Conservation (phyloP, 30 jellyfish, hydroid and myxozoan genomes). For the Calvadosia cruxmelitensis region DNA sequence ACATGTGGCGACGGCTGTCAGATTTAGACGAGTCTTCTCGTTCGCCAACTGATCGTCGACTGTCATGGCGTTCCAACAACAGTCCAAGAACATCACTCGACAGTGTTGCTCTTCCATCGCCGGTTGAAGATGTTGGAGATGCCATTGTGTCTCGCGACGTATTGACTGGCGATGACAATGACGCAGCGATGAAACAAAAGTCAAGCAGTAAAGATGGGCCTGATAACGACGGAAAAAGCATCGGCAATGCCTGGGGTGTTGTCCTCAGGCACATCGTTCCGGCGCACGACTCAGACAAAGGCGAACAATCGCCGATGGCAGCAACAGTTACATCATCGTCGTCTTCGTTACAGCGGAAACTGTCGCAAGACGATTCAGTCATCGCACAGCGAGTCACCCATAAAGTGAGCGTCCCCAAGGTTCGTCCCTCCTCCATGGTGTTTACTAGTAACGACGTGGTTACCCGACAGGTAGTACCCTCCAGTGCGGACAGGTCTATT, state of each 20-base stretch:
- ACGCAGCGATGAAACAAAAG: neutral
- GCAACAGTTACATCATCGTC: too few relatives aligned
- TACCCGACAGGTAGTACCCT: neutral
- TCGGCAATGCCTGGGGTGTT: conserved; percentile 53
- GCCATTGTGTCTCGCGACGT: neutral
- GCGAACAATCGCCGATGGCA: neutral
- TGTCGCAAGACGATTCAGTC: neutral
- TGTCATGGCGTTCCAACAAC: neutral
- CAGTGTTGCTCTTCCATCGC: neutral
- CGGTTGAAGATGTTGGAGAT: neutral
- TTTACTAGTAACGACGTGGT: too few relatives aligned
- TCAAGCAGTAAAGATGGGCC: too few relatives aligned
- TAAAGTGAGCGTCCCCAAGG: too few relatives aligned
- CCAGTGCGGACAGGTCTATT: too few relatives aligned
- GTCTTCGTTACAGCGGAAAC: neutral
- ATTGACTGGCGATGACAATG: neutral
- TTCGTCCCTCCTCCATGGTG: neutral
- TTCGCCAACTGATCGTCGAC: neutral
- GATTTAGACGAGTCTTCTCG: neutral
- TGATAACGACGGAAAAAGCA: conserved; percentile 6
- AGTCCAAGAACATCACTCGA: neutral
- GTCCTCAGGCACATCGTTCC: conserved; percentile 24
- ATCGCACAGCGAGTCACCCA: neutral
- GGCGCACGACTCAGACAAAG: neutral
- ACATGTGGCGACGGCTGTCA: neutral